Percentiles rank a stretch among this genome's conserved stretches.
These are phyloP conservation scores for Brachionus plicatilis DNA, from an alignment of 1,140 invertebrate species.

Conservation along the genomic window DNA sequence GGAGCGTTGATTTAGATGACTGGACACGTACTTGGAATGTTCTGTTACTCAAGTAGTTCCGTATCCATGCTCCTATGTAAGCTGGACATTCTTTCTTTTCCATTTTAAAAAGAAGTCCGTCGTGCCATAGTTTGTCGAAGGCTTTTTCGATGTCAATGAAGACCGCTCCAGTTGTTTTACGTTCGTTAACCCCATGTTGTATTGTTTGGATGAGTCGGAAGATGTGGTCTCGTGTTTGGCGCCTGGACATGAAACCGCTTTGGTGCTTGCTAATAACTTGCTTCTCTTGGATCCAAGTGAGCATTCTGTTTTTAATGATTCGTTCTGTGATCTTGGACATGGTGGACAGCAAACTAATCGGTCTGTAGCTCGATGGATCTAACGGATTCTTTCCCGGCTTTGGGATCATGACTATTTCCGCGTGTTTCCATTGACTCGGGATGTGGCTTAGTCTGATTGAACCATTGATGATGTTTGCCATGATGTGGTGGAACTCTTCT, in stretches of 20 bases:
- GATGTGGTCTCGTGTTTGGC: too few relatives aligned
- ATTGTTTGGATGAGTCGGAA: neutral
- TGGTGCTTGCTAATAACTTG: too few relatives aligned
- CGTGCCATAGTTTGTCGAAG: too few relatives aligned
- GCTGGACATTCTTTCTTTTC: neutral
- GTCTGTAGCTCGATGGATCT: constrained; percentile 18
- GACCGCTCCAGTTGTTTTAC: too few relatives aligned
- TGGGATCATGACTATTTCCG: constrained; percentile 22
- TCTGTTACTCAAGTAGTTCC: neutral
- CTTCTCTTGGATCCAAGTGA: neutral
- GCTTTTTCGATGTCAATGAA: too few relatives aligned
- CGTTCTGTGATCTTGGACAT: constrained; percentile 39
- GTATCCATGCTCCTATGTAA: neutral
- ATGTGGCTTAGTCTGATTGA: neutral
- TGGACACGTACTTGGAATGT: neutral
- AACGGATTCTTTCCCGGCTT: constrained; percentile 41
- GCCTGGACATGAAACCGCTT: too few relatives aligned
- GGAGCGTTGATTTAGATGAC: neutral
- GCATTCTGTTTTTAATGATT: constrained; percentile 36
- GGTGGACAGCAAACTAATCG: constrained; percentile 37
- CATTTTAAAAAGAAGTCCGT: neutral
- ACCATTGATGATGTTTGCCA: neutral
- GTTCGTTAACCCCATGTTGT: too few relatives aligned
- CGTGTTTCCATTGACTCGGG: constrained; percentile 37
- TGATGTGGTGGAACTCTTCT: neutral